Evolutionary conservation across 2,797 vertebrate species (phyloP), one percentile per base, ranked within the genome.

Genomic region (Neostethus bicornis): DNA sequence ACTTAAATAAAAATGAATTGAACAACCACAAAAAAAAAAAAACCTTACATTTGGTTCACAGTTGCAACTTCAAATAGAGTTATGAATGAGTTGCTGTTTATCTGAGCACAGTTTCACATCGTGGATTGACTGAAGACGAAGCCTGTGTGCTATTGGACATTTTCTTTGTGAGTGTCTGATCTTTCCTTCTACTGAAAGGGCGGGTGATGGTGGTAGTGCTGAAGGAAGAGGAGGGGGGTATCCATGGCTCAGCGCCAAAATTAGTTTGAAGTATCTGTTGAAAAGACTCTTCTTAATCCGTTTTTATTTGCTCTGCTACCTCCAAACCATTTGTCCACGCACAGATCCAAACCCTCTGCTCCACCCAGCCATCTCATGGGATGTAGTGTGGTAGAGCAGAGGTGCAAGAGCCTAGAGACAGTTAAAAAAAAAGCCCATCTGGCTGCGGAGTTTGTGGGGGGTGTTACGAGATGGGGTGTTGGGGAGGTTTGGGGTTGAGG

Each of bases 351-450:
- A 75, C 74, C 70, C 79, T 76, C 61, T 46, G 24, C 74, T 79
- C 65, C 79, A 72, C 78, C 85, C 77, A 43, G 79, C 84, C 79
- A 86, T 90, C 83, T 80, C 77, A 49, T n/a, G 87, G 86, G 94
- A 96, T 95, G 95, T 94, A 94, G 93, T 94, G 91, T 90, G 60
- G 90, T 95, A 89, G 94, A 96, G 94, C 94, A 94, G 93, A 98
- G 96, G 96, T 96, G 95, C 94, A 94, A 85, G 94, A 95, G 93
- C 93, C 90, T 90, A 91, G 91, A 94, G 94, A 96, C 94, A 95
- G 94, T 95, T 89, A 85, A 90, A 94, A 94, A 94, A 93, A 95
- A 95, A 94, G 94, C 90, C 95, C 95, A 98, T 98, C 96, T 98
- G 97, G 94, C 92, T 87, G 43, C 51, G 49, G 57, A 51, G 66